Conservation (phyloP, 1,140 invertebrate genomes). For the Theocolax elegans region DNA sequence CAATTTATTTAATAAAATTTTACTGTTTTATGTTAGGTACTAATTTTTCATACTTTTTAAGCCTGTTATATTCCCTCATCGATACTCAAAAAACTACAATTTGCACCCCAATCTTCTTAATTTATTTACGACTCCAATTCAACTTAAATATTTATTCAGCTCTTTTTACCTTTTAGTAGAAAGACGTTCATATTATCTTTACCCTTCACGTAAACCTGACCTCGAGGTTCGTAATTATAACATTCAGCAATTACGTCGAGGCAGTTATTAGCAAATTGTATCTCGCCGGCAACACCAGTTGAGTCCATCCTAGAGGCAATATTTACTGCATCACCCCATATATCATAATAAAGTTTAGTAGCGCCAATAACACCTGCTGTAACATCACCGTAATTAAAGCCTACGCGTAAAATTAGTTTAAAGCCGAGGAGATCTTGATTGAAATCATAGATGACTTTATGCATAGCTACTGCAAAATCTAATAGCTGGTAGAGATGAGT, state of each 20-base stretch:
- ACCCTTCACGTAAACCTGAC: conserved; percentile 92
- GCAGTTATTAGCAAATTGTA: conserved; percentile 86
- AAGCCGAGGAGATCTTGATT: conserved; percentile 90
- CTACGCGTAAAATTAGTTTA: conserved; percentile 90
- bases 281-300: conserved; percentile 84
- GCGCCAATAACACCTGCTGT: conserved; percentile 97
- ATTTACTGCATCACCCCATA: conserved; percentile 99
- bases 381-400: conserved; percentile 88
- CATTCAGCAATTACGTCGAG: conserved; percentile 72
- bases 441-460: conserved; percentile 86
- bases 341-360: conserved; percentile 95
- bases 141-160: no score
- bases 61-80: no score
- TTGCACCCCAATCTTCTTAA: no score
- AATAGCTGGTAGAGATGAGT: conserved; percentile 87
- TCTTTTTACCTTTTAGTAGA: conserved; percentile 73
- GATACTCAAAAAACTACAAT: no score
- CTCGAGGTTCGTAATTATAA: conserved; percentile 85
- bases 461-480: conserved; percentile 90
- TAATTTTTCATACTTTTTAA: no score
- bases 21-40: no score
- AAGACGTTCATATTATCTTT: conserved; percentile 95
- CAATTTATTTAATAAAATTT: no score
- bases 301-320: conserved; percentile 97
- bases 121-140: no score